Conservation (phyloP, 2,888 invertebrate species). For the Heliconius sara region DNA sequence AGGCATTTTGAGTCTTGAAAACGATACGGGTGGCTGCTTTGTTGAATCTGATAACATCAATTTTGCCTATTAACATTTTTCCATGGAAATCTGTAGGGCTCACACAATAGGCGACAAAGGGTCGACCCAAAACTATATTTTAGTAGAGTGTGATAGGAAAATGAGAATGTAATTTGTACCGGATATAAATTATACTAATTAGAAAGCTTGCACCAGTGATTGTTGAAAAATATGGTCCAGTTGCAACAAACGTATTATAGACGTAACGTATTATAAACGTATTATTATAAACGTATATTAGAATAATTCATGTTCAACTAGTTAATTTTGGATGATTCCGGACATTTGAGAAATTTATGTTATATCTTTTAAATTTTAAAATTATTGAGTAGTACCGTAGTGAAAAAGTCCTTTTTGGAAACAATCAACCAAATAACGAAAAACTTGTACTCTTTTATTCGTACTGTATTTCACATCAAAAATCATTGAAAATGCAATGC, state of each 20-base stretch:
- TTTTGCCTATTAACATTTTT: constrained; percentile 62
- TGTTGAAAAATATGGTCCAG: constrained; percentile 33
- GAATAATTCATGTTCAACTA: constrained; percentile 17
- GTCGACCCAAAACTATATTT: constrained; percentile 39
- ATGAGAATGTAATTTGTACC: constrained; percentile 54
- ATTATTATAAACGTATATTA: constrained; percentile 26
- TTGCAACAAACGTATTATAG: constrained; percentile 29
- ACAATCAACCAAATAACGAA: background rate
- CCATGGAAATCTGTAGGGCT: constrained; percentile 54
- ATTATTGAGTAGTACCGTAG: background rate
- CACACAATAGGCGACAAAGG: constrained; percentile 54
- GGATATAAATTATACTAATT: constrained; percentile 71
- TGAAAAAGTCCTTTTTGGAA: background rate
- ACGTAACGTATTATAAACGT: too few relatives aligned
- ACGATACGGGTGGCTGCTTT: constrained; percentile 57
- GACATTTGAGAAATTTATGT: background rate
- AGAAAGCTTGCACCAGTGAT: constrained; percentile 48
- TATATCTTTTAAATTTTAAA: background rate
- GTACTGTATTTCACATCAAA: background rate
- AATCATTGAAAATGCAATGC: constrained; percentile 26
- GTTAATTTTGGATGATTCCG: constrained; percentile 37
- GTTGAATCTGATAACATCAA: constrained; percentile 63
- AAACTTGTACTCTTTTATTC: background rate
- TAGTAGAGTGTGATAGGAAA: constrained; percentile 51
- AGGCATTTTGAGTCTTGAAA: constrained; percentile 25